Base-by-base conservation (phyloP, 2,888 invertebrate genomes). In the Adela reaumurella region DNA sequence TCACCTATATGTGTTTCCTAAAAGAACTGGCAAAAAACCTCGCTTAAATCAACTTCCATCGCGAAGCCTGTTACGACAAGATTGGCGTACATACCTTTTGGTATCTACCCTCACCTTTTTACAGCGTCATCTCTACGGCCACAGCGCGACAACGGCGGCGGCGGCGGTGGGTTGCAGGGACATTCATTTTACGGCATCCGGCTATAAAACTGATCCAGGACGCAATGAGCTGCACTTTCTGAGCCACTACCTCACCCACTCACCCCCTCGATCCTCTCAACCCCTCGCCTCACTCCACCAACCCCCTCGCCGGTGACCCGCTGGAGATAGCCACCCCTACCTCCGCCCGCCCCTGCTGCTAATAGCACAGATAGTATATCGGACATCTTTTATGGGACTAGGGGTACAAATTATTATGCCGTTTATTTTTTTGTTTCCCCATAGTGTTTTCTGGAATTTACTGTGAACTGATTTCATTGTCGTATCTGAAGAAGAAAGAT, bases 121-220 rank as follows among this genome's bases (percentile, higher is more conserved):
- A n/a, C n/a, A n/a, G n/a, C n/a, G n/a, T n/a, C n/a, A n/a, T n/a
- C n/a, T n/a, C n/a, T n/a, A 6, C 16, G 17, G 17, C 17, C 14
- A 4, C 43, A 5, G 16, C 43, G 5, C 17, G 16, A 4, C 17
- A 5, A 4, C 43, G 5, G 43, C 43, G 8, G 43, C 66, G 68
- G 62, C 59, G 61, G 69, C 73, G 70, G 72, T 72, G 73, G 73
- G 70, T 72, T 72, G 63, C 74, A 8, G 35, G 14, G 76, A 77
- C 76, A 77, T 78, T 77, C 77, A 78, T 78, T 77, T 78, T 73
- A 78, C 76, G 74, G 74, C 74, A 66, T 78, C 78, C 77, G 76
- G 76, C 74, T 65, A 77, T 78, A 77, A 78, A 78, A 78, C 76
- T 77, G 78, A 78, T 77, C 77, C 76, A 77, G 69, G 67, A 73